Percentiles rank a stretch among this genome's conserved stretches.
Evolutionary conservation across 2,113 vertebrate species (phyloP).

Genomic region (Fulmarus glacialis): DNA sequence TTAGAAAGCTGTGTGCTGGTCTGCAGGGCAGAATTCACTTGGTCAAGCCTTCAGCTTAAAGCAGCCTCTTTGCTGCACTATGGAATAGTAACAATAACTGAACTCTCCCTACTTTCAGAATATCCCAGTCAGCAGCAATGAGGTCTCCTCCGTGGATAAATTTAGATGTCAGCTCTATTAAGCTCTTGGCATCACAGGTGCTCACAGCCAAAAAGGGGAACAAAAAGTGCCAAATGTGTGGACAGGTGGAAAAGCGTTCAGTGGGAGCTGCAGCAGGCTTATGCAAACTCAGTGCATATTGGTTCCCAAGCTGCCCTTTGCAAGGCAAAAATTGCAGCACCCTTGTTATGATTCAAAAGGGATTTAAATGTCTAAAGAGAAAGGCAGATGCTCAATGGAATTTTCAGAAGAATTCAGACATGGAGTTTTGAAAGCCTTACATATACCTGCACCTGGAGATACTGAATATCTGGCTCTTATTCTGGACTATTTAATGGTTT

Average conservation of each 20-base stretch:
- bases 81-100: neutral
- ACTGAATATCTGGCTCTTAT: neutral
- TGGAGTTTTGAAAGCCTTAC: neutral
- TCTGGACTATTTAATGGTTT: neutral
- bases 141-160: neutral
- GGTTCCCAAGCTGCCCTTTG: neutral
- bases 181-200: neutral
- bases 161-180: neutral
- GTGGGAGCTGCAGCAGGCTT: neutral
- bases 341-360: neutral
- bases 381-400: neutral
- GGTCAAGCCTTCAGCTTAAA: neutral
- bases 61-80: neutral
- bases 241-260: neutral
- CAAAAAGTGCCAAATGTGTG: neutral
- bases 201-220: neutral
- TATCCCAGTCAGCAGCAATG: neutral
- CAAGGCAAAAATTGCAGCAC: slow-evolving; percentile 28
- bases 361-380: neutral
- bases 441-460: neutral
- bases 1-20: neutral
- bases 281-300: neutral
- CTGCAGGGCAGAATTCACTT: neutral
- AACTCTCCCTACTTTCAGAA: neutral
- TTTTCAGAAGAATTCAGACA: neutral